Evolutionary conservation across 1,140 invertebrate genomes (phyloP).

Genomic region (Asobara japonica): DNA sequence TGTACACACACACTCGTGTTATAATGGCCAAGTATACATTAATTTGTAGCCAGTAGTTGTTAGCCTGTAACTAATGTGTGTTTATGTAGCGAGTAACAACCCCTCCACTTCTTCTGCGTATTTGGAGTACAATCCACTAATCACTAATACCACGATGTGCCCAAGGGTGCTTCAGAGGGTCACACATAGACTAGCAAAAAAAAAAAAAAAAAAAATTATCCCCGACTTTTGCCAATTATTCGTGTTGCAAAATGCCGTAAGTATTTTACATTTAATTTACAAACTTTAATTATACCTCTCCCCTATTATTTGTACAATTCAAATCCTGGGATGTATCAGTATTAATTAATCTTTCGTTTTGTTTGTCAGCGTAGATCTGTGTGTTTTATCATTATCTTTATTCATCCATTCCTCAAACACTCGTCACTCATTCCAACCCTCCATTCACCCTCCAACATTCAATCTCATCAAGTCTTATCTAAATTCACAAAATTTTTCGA

Average conservation of each 20-base stretch:
- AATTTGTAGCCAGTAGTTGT: slow-evolving; percentile 46
- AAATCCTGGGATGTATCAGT: slow-evolving; percentile 4
- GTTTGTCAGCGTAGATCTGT: slow-evolving; percentile 21
- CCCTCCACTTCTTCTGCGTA: slow-evolving; percentile 59
- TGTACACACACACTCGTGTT: background rate
- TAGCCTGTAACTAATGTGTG: slow-evolving; percentile 67
- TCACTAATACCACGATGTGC: slow-evolving; percentile 56
- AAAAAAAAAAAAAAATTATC: too few species aligned
- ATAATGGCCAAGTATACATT: slow-evolving; percentile 20
- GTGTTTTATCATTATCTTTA: slow-evolving; percentile 13
- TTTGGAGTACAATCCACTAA: slow-evolving; percentile 61
- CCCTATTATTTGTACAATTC: background rate
- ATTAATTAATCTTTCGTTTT: slow-evolving; percentile 27
- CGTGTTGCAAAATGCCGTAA: slow-evolving; percentile 3
- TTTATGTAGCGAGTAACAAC: slow-evolving; percentile 66
- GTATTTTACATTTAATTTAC: slow-evolving; percentile 13
- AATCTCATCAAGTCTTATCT: slow-evolving; percentile 8
- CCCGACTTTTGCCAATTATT: background rate
- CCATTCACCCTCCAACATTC: slow-evolving; percentile 40
- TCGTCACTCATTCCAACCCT: slow-evolving; percentile 21
- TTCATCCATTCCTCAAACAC: slow-evolving; percentile 23
- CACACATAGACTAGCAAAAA: too few species aligned
- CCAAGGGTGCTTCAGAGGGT: too few species aligned
- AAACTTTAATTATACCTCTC: background rate
- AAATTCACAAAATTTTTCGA: background rate